Conservation (phyloP, 2,888 invertebrate genomes). For the Aleiodes leptofemur region DNA sequence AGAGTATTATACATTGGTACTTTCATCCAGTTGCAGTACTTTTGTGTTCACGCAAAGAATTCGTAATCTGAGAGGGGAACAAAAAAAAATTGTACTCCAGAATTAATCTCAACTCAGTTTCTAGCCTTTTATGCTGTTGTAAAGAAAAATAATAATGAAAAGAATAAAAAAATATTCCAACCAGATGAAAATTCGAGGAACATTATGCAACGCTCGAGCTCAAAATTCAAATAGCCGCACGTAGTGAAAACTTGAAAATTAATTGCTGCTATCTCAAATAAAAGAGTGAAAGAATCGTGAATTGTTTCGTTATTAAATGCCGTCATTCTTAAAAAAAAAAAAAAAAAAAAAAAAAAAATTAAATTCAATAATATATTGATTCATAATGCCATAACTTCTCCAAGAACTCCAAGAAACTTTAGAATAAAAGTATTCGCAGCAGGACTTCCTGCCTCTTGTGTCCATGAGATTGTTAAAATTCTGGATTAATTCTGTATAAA, state of each 20-base stretch:
- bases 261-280: slow-evolving; percentile 20
- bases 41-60: slow-evolving; percentile 40
- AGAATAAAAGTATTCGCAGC: too few species aligned
- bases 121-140: slow-evolving; percentile 2
- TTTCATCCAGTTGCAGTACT: slow-evolving; percentile 13
- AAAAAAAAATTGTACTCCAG: slow-evolving; percentile 33
- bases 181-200: not conserved
- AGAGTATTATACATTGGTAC: not conserved
- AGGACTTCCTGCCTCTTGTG: too few species aligned
- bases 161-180: not conserved
- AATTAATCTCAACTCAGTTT: slow-evolving; percentile 39
- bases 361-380: too few species aligned
- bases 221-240: slow-evolving; percentile 28
- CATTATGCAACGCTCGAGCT: slow-evolving; percentile 3
- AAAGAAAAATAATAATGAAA: not conserved
- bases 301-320: too few species aligned
- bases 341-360: too few species aligned
- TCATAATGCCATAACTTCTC: too few species aligned
- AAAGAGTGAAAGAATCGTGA: not conserved
- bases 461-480: too few species aligned
- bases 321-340: too few species aligned
- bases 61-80: slow-evolving; percentile 27
- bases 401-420: too few species aligned
- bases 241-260: slow-evolving; percentile 40
- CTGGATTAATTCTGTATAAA: too few species aligned